Percentiles rank a stretch among this genome's conserved stretches.
These are phyloP conservation scores for Hystrix brachyura DNA, from an alignment of 2,113 vertebrate genomes.

Conservation along the genomic window DNA sequence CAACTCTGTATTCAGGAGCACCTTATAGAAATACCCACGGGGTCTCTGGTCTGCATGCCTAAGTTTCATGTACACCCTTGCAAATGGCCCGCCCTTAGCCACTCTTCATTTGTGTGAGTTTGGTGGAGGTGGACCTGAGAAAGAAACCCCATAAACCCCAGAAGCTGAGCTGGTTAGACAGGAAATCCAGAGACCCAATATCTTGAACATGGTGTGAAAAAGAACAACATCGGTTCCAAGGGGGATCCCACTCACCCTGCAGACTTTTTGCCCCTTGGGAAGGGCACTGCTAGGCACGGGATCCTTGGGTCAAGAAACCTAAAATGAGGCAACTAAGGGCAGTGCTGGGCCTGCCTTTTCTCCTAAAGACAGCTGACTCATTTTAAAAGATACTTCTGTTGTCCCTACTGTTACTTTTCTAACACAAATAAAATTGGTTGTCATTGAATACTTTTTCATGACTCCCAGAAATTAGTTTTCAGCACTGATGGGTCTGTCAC, in stretches of 20 bases:
- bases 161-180: background rate
- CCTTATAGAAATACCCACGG: background rate
- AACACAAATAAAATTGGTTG: background rate
- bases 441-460: slow-evolving; percentile 24
- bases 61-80: background rate
- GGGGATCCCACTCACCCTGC: background rate
- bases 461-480: background rate
- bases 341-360: slow-evolving; percentile 1
- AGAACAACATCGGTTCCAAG: background rate
- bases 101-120: background rate
- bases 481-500: background rate
- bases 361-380: background rate
- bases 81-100: background rate
- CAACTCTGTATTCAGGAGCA: background rate
- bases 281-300: background rate
- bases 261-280: background rate
- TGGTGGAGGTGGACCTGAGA: background rate
- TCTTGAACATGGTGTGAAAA: background rate
- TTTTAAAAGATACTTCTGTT: background rate
- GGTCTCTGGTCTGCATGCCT: background rate
- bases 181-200: background rate
- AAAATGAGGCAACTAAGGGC: background rate
- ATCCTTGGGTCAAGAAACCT: background rate
- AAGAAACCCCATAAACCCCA: background rate
- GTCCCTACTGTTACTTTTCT: background rate